phyloP scores from a whole-genome alignment of 2,797 vertebrate genomes.

The Bufotes viridis region DNA sequence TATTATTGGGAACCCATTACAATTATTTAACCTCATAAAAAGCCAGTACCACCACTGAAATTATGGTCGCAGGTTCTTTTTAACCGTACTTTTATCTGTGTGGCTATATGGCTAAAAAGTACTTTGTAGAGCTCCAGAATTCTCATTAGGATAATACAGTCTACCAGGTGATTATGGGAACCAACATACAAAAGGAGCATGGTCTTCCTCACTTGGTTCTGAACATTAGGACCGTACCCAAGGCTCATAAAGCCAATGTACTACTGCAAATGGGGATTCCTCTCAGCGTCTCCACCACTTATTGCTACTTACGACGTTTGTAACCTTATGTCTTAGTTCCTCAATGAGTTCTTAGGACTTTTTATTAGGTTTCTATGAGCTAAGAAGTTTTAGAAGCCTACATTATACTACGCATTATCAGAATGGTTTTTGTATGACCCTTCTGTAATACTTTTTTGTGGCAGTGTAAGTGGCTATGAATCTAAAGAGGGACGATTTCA shows the following conservation, averaged over 20 bases:
- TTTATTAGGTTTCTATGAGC: neutral
- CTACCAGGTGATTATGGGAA: neutral
- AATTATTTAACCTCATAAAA: too few species aligned
- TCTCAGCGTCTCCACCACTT: neutral
- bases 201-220: neutral
- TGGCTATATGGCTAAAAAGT: too few species aligned
- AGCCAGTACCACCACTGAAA: too few species aligned
- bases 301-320: neutral
- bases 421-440: neutral
- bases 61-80: too few species aligned
- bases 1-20: too few species aligned
- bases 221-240: neutral
- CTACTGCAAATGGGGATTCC: too few species aligned
- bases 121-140: too few species aligned
- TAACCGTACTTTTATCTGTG: too few species aligned
- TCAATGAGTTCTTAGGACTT: neutral
- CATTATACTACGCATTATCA: neutral
- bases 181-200: neutral
- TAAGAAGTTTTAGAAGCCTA: neutral
- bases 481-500: conserved; percentile 9
- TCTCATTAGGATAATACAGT: neutral
- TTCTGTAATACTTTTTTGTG: neutral
- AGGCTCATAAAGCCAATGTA: too few species aligned
- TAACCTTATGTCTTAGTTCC: neutral
- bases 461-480: neutral